Percentiles rank a stretch among this genome's conserved stretches.
Conservation (phyloP, 2,113 vertebrate species). For the Notechis scutatus region DNA sequence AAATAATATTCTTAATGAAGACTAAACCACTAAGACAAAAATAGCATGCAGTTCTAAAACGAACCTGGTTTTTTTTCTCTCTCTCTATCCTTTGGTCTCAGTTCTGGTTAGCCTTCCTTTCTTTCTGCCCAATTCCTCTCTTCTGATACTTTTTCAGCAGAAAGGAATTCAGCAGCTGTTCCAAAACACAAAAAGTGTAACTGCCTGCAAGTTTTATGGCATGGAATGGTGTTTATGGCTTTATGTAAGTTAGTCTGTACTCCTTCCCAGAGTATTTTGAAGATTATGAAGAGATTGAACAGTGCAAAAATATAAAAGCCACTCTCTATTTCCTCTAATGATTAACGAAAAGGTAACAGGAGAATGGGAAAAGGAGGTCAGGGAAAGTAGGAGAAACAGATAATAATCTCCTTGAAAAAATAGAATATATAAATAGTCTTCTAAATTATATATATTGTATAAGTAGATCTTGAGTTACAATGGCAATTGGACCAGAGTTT, state of each 20-base stretch:
- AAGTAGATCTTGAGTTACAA: neutral
- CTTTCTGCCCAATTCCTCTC: conserved; percentile 35
- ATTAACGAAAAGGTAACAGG: neutral
- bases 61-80: conserved; percentile 47
- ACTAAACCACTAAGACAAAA: neutral
- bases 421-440: neutral
- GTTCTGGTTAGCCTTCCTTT: conserved; percentile 46
- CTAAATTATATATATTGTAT: neutral
- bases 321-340: conserved; percentile 42
- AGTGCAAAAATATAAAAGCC: conserved; percentile 30
- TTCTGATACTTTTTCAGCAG: conserved; percentile 44
- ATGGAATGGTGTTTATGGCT: conserved; percentile 63
- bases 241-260: conserved; percentile 52
- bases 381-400: neutral
- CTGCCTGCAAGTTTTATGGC: conserved; percentile 71
- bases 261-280: conserved; percentile 39
- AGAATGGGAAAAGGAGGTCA: neutral
- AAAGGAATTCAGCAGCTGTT: conserved; percentile 61
- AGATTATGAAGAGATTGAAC: conserved; percentile 39
- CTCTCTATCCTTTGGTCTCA: conserved; percentile 50
- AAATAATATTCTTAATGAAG: conserved; percentile 56
- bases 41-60: conserved; percentile 47
- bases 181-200: conserved; percentile 64
- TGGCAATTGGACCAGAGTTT: neutral
- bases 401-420: neutral